Evolutionary conservation across 2,113 vertebrate species (phyloP).

Genomic region (human (Homo sapiens)): DNA sequence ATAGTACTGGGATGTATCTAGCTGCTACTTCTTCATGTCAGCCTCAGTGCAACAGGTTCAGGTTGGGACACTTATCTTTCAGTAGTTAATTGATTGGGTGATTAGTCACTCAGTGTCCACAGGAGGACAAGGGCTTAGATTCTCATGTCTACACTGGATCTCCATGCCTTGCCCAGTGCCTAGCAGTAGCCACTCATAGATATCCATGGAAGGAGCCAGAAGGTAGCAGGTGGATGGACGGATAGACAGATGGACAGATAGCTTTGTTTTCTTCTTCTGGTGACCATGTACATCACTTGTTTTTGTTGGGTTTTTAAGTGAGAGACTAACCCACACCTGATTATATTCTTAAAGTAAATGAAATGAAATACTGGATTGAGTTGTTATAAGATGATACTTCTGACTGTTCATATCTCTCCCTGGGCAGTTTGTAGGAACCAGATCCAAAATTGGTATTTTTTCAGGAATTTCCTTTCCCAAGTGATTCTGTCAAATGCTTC

Average conservation of each 20-base stretch:
- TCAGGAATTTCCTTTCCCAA: not conserved
- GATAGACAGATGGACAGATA: not conserved
- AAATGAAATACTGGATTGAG: not conserved
- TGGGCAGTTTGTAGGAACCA: not conserved
- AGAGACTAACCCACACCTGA: not conserved
- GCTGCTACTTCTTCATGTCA: not conserved
- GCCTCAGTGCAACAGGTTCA: not conserved
- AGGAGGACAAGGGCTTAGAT: not conserved
- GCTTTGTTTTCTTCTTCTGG: not conserved
- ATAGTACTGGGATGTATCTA: not conserved
- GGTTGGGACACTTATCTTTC: not conserved
- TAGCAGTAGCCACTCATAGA: not conserved
- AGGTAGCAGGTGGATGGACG: not conserved
- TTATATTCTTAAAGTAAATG: slow-evolving; percentile 7
- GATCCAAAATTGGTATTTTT: not conserved
- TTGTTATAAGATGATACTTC: not conserved
- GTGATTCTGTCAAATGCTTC: not conserved
- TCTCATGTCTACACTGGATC: not conserved
- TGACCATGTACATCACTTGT: not conserved
- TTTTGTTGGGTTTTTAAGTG: slow-evolving; percentile 38
- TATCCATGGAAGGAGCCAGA: not conserved
- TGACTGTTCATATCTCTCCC: not conserved
- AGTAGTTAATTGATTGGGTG: not conserved
- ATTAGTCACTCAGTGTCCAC: not conserved
- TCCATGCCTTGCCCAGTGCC: not conserved